These are phyloP conservation scores for Pomatostomus ruficeps DNA, from an alignment of 2,113 vertebrate genomes.

Conservation along the genomic window DNA sequence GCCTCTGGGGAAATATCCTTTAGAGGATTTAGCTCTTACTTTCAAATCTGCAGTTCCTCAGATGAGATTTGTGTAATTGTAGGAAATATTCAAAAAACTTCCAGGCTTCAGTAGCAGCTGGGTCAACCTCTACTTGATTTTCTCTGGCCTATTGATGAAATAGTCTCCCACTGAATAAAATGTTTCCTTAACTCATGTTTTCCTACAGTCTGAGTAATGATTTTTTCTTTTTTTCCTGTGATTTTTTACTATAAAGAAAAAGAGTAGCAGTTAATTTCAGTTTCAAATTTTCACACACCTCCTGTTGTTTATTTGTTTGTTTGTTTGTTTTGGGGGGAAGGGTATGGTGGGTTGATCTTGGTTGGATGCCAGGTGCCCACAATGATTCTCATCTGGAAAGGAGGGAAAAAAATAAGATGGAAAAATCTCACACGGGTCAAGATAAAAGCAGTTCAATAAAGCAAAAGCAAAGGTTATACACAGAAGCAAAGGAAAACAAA, in stretches of 20 bases:
- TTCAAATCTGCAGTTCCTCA: neutral
- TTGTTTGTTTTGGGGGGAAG: neutral
- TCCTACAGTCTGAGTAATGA: neutral
- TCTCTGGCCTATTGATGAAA: neutral
- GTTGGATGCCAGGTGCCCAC: neutral
- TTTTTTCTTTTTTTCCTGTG: neutral
- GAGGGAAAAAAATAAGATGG: neutral
- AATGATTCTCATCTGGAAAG: neutral
- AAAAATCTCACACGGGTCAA: neutral
- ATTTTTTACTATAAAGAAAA: neutral
- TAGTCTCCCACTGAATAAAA: neutral
- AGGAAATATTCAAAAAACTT: slow-evolving; percentile 11
- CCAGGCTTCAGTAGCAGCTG: neutral
- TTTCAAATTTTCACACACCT: neutral
- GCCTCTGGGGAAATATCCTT: neutral
- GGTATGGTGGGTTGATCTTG: neutral
- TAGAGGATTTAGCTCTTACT: neutral
- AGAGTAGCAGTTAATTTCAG: neutral
- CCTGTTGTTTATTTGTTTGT: neutral
- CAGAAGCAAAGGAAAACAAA: neutral
- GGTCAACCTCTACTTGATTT: slow-evolving; percentile 5
- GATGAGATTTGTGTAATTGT: neutral
- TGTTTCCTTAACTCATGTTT: neutral
- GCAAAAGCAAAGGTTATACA: neutral
- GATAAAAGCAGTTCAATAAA: neutral